Conservation (phyloP, 2,113 vertebrate genomes). For the Cichladusa arquata region DNA sequence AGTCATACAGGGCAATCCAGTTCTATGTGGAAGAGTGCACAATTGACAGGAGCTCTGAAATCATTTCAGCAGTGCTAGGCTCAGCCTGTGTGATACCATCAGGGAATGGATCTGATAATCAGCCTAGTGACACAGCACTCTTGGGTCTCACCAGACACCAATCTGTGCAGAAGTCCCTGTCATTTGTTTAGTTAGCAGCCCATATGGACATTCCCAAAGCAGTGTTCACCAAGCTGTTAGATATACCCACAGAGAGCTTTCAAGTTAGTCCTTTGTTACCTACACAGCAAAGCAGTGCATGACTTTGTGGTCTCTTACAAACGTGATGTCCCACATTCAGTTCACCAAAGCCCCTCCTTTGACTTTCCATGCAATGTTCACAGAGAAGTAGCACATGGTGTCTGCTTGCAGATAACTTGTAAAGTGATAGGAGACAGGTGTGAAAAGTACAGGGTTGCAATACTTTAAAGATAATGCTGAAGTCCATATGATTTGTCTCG, state of each 20-base stretch:
- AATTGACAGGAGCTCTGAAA: not conserved
- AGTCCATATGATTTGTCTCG: not conserved
- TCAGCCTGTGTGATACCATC: not conserved
- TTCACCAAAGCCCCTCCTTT: not conserved
- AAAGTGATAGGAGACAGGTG: not conserved
- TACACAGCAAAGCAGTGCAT: not conserved
- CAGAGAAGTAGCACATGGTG: rapidly evolving
- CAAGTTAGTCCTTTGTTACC: not conserved
- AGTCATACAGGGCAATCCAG: not conserved
- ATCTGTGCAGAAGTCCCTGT: not conserved
- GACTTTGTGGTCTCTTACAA: not conserved
- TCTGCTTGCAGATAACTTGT: not conserved
- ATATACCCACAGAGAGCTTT: not conserved
- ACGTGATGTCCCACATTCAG: not conserved
- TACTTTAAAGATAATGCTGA: not conserved
- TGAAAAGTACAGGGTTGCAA: not conserved
- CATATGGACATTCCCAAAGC: not conserved
- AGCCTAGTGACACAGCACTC: not conserved
- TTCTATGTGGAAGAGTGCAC: not conserved
- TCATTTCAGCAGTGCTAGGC: not conserved
- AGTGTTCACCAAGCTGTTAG: not conserved
- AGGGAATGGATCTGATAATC: not conserved
- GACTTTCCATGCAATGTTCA: rapidly evolving
- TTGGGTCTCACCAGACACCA: not conserved
- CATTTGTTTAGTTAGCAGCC: not conserved